Base-by-base conservation (phyloP, 1,140 invertebrate species). In the Eueides isabella region DNA sequence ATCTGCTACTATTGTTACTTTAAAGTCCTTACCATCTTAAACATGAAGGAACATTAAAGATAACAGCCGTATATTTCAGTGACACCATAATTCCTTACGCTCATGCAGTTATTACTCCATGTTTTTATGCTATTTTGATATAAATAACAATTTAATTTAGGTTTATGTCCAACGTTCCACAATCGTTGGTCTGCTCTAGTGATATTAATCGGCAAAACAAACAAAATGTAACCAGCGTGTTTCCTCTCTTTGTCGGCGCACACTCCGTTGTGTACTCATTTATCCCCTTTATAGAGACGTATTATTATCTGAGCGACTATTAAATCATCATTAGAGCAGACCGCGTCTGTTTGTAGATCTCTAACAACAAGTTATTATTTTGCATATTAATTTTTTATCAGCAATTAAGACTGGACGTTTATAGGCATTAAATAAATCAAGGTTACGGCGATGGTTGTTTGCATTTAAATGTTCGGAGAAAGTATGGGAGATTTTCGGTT, bases 341-440 rank as follows among this genome's bases (percentile, higher is more conserved):
- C 62, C 48, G 19, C 48, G 64, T 72, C 16, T 67, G 28, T 77
- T 76, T 73, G 65, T 75, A 76, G 69, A 64, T 61, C 48, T 61
- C 48, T 69, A 48, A 69, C 68, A 66, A 81, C 70, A 68, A 79
- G 66, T 78, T 74, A 74, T 73, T 61, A 69, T 72, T 84, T 80
- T 77, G 72, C 76, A 82, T 83, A 78, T 82, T 77, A 75, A 79
- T 75, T 76, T 74, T 76, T 73, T 72, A 75, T 75, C 75, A 68
- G 77, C 75, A 75, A 80, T 76, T 76, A 78, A 76, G 66, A 61
- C 11, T 11, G 64, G 33, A 33, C 69, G 41, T 72, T 67, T 73
- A 68, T 72, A 35, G 68, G 67, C 67, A 44, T 78, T 41, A 38
- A 71, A 70, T 41, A 26, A 26, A 66, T 70, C 33, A 74, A 67